Base-by-base conservation (phyloP, 1,140 invertebrate genomes). In the Prorops nasuta region DNA sequence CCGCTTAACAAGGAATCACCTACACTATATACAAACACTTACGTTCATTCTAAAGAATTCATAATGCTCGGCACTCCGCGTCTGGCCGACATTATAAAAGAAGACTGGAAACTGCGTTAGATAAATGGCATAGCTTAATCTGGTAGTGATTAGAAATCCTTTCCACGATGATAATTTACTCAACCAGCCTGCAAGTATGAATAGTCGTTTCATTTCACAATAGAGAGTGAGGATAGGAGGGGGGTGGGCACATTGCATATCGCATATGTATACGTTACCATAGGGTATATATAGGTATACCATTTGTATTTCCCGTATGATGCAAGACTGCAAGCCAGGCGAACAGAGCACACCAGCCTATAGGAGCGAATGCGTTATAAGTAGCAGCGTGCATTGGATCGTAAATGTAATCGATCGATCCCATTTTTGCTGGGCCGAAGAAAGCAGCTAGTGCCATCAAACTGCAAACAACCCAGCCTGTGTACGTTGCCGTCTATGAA, bases 321-420 rank as follows among this genome's bases (percentile, higher is more conserved):
- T 81, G 77, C 16, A 81, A 76, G 55, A 86, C 81, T 4, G 84
- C 80, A 6, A 85, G 74, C 86, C 87, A 89, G 15, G 77, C 75
- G 60, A 87, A 86, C 41, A 84, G 73, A 8, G 79, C 70, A 57
- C 86, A 87, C 85, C 86, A 88, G 7, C 81, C 79, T 36, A 89
- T 85, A 0, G 87, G 87, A 18, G 85, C 81, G 59, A 88, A 85
- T 12, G 87, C 86, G 21, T 86, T 84, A 54, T 87, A 88, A 39
- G 80, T 79, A 2, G 86, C 86, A 1, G 85, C 85, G 64, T 88
- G 81, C 1, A 78, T 71, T 3, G 81, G 78, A 58, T 86, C 80
- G 49, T 88, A 88, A 6, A 80, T 69, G 49, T 89, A 88, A 62
- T 79, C 69, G n/a, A 83, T 80, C 15, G 78, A 77, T 0, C 84